Percentiles rank a stretch among this genome's conserved stretches.
Conservation (phyloP, 1,140 invertebrate genomes). For the Arion vulgaris region DNA sequence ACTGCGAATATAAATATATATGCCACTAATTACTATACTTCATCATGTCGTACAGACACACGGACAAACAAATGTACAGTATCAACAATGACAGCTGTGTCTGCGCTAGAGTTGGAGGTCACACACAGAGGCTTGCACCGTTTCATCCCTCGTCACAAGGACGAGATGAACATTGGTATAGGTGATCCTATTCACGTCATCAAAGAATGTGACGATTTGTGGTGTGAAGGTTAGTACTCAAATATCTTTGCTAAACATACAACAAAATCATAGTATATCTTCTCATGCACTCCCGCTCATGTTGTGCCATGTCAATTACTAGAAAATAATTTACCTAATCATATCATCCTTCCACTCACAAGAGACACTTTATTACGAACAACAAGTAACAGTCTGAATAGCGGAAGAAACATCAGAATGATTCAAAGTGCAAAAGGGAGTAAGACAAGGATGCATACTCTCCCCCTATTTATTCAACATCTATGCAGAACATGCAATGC, state of each 20-base stretch:
- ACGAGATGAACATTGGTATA: conserved; percentile 96
- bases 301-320: neutral
- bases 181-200: conserved; percentile 97
- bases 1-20: no score
- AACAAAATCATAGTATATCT: neutral
- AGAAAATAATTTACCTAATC: neutral
- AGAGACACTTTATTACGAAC: no score
- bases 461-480: no score
- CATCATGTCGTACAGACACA: conserved; percentile 43
- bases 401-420: no score
- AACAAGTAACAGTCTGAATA: no score
- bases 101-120: conserved; percentile 58
- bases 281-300: neutral
- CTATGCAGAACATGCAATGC: no score
- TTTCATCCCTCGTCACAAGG: conserved; percentile 93
- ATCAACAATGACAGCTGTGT: conserved; percentile 47
- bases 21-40: no score
- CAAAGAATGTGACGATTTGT: conserved; percentile 95
- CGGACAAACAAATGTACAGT: conserved; percentile 47
- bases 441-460: no score
- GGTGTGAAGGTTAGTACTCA: conserved; percentile 87
- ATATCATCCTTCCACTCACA: neutral
- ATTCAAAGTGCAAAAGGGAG: no score
- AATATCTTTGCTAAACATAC: neutral
- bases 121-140: conserved; percentile 96